These are phyloP conservation scores for Solenodon paradoxus DNA, from an alignment of 2,113 vertebrate species.

Conservation along the genomic window DNA sequence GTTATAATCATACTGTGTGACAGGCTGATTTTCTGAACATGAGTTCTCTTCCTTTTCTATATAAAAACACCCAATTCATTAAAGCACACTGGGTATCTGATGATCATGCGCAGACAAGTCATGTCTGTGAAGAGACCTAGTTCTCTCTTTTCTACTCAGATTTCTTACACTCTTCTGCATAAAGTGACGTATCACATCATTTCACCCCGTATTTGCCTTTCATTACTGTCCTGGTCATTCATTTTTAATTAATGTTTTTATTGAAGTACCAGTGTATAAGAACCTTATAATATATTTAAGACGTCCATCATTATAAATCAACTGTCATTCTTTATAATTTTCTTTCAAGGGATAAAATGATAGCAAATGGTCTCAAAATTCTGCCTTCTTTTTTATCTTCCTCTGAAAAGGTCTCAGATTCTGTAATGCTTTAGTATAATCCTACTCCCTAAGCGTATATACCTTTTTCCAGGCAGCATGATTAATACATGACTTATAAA, in stretches of 20 bases:
- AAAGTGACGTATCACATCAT: not conserved
- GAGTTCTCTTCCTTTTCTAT: not conserved
- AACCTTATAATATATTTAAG: no score
- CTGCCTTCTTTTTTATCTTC: not conserved
- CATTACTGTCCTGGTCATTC: not conserved
- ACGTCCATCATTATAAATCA: no score
- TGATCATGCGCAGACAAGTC: not conserved
- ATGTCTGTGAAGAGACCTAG: not conserved
- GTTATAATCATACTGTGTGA: not conserved
- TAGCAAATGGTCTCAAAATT: not conserved
- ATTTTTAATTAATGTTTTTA: no score
- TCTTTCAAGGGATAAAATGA: not conserved
- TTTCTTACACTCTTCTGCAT: not conserved
- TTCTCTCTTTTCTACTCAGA: not conserved
- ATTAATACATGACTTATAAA: not conserved
- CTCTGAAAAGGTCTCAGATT: not conserved
- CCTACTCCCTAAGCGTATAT: not conserved
- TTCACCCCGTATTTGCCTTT: not conserved
- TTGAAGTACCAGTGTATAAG: no score
- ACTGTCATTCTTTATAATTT: not conserved
- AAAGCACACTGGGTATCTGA: not conserved
- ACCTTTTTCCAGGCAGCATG: not conserved
- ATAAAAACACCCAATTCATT: not conserved
- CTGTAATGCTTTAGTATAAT: not conserved
- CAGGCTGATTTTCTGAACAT: not conserved